Base-by-base conservation (phyloP, 2,888 invertebrate species). In the Neocrepidodera transversa region DNA sequence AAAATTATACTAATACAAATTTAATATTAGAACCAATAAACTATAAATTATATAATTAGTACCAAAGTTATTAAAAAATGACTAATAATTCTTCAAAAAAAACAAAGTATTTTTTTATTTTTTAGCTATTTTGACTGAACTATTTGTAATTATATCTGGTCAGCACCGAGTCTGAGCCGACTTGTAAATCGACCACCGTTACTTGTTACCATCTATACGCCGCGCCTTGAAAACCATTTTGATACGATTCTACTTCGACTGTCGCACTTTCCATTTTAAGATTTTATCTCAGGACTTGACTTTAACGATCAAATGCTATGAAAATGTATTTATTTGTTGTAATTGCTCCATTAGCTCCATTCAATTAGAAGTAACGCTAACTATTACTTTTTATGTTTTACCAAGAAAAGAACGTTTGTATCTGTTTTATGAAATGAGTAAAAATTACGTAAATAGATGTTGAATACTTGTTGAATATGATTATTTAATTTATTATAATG, bases 81-180 rank as follows among this genome's bases (percentile, higher is more conserved):
- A 23, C 7, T 23, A 5, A 5, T 23, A 23, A 23, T 23, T 23
- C n/a, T n/a, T n/a, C n/a, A n/a, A n/a, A n/a, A n/a, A n/a, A n/a
- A n/a, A n/a, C n/a, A n/a, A n/a, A n/a, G n/a, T n/a, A n/a, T n/a
- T n/a, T n/a, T n/a, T n/a, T n/a, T n/a, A n/a, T n/a, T n/a, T n/a
- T n/a, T 30, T 30, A 36, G 13, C 11, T 6, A 36, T 6, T 8
- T 45, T 45, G 26, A n/a, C 53, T 43, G 45, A 17, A 45, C 53
- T 54, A 54, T 54, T 51, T 67, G 70, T 71, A 74, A 73, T 73
- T 74, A 74, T 73, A 73, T 68, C 67, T 69, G 67, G 66, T 66
- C 70, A 71, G 60, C 64, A 62, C 61, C 61, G 65, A 64, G 60
- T 52, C 54, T 47, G 50, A 11, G 57, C 68, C 69, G 68, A 70